Evolutionary conservation across 2,113 vertebrate genomes (phyloP).

Genomic region (Diglossa brunneiventris): DNA sequence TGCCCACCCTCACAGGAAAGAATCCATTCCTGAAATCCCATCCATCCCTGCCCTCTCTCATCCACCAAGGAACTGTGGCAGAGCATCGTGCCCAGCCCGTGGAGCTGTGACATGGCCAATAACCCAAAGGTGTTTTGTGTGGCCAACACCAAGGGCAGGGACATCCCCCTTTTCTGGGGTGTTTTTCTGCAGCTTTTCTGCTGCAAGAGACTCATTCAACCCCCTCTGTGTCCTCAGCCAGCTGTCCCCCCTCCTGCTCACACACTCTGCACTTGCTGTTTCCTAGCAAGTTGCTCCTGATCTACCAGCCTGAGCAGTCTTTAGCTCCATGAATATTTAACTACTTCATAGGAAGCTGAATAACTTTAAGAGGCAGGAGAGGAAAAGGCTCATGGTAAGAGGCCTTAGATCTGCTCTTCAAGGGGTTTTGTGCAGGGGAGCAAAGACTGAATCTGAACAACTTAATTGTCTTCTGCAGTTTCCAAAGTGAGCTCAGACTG

Average conservation of each 20-base stretch:
- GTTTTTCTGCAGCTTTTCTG: neutral
- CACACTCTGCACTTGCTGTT: neutral
- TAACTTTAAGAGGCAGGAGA: neutral
- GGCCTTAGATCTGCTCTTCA: neutral
- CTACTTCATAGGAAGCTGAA: neutral
- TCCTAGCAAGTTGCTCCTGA: neutral
- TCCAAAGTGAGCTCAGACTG: neutral
- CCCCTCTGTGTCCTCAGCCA: neutral
- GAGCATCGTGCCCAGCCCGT: rapidly evolving
- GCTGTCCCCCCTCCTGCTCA: neutral
- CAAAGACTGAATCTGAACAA: neutral
- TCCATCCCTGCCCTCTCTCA: neutral
- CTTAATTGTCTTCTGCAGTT: neutral
- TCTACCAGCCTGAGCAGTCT: neutral
- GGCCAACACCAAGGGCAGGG: neutral
- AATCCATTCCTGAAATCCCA: neutral
- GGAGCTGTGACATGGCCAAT: neutral
- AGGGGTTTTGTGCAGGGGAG: neutral
- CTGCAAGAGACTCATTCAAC: neutral
- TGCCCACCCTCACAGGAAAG: rapidly evolving
- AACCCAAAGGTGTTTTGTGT: neutral
- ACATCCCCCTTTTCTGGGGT: neutral
- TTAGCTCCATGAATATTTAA: neutral
- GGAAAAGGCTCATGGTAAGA: neutral
- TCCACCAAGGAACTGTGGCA: neutral